Conservation (phyloP, 2,113 vertebrate genomes). For the Phocoena sinus region DNA sequence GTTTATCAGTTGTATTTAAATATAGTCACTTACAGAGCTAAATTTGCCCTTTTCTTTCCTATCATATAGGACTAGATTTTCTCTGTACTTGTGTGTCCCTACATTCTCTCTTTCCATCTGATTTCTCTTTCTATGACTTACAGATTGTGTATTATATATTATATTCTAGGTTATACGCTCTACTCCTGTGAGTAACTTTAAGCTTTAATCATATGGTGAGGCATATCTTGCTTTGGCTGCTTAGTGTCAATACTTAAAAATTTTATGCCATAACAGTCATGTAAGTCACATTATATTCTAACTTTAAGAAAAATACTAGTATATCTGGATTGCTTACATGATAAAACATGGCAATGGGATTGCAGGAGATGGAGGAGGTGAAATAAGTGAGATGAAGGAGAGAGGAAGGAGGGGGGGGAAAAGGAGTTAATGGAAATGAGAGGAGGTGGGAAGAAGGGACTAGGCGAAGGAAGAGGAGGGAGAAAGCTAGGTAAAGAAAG, state of each 20-base stretch:
- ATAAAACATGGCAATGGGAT: background rate
- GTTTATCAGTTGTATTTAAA: background rate
- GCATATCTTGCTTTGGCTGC: background rate
- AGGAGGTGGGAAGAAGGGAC: background rate
- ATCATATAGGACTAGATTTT: background rate
- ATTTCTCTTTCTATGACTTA: background rate
- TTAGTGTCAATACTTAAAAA: background rate
- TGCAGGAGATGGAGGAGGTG: background rate
- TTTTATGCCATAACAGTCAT: background rate
- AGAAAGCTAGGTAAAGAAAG: background rate
- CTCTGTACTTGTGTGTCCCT: background rate
- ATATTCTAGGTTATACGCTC: background rate
- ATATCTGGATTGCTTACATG: background rate
- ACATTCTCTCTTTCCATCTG: background rate
- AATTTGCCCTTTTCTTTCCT: background rate
- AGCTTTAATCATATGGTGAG: background rate
- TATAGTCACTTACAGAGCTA: background rate
- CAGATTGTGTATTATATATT: background rate
- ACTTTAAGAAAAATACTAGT: background rate
- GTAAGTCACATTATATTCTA: background rate
- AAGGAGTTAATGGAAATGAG: background rate
- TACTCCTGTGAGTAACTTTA: background rate
- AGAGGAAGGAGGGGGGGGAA: rapidly evolving
- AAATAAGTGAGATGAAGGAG: background rate
- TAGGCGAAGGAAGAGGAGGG: background rate